Conservation (phyloP, 2,797 vertebrate genomes). For the Muscicapa striata region DNA sequence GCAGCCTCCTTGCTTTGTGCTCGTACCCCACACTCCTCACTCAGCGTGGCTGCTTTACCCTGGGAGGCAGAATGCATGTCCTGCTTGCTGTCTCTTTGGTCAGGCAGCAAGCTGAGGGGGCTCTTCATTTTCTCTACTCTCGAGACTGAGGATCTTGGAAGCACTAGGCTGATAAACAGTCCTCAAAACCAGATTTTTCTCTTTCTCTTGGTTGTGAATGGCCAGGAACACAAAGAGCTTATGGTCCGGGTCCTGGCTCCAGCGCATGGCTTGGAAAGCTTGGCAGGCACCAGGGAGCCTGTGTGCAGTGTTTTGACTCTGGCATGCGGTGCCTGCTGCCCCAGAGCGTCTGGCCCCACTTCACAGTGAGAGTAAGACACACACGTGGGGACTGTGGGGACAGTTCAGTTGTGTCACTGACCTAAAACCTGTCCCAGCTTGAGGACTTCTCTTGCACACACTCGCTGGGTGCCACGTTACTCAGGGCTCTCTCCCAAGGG, state of each 20-base stretch:
- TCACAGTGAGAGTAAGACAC: neutral
- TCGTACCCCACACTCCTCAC: neutral
- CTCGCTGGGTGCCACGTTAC: fast-evolving
- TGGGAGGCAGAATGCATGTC: neutral
- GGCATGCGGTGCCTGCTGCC: neutral
- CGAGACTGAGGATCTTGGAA: neutral
- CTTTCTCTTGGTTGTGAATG: conserved; percentile 22
- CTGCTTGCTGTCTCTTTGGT: neutral
- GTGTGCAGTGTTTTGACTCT: neutral
- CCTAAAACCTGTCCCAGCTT: neutral
- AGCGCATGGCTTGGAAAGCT: neutral
- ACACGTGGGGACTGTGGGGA: fast-evolving
- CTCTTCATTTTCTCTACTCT: neutral
- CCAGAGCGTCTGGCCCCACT: neutral
- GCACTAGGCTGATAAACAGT: neutral
- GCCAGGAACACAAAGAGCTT: conserved; percentile 23
- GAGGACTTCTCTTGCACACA: neutral
- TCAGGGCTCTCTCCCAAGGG: neutral
- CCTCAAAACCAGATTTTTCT: conserved; percentile 30
- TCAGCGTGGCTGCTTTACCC: neutral
- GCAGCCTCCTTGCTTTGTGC: neutral
- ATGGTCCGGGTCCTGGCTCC: neutral
- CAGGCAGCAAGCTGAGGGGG: neutral
- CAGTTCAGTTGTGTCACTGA: neutral
- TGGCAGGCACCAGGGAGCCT: conserved; percentile 5